Evolutionary conservation across 2,888 invertebrate genomes (phyloP), one percentile per base, ranked within the genome.

Genomic region (Eutolmus rufibarbis): DNA sequence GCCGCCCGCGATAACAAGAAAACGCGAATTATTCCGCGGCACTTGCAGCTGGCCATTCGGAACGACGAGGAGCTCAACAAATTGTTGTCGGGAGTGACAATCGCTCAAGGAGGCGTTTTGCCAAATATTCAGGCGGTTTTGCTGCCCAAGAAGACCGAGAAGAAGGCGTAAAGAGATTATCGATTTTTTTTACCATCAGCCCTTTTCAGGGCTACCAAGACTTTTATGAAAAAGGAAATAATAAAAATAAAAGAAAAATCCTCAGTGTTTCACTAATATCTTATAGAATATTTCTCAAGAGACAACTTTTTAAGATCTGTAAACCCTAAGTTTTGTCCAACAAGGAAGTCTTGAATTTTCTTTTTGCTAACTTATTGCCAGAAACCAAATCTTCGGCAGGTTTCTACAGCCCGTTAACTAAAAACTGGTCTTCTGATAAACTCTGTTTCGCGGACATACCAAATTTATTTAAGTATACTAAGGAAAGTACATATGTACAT

Each of bases 1-100:
- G 95, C 95, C 19, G 95, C 95, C 0, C 91, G 94, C 56, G 95
- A 96, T 90, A 96, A 96, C 92, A 95, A 95, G 90, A 96, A 95
- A 91, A 93, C 94, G 1, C 94, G 95, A 92, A 97, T 97, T 90
- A 95, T 96, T 87, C 97, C 97, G 0, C 94, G 97, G 82, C 97
- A 97, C 91, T 93, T 97, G 34, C 96, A 97, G 91, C 91, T 97
- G 89, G 97, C 97, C 34, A 95, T 97, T 88, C 94, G 96, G 19
- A 97, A 96, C 91, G 97, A 97, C 91, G 96, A 97, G 90, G 97
- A 97, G 90, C 93, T 97, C 90, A 95, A 95, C 90, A 96, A 95
- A 91, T 34, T 86, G 31, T 4, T 86, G 5, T 23, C 19, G 3
- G 51, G 56, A 19, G 86, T 86, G 3, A 77, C 76, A 19, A 86